Evolutionary conservation across 1,140 invertebrate species (phyloP).

Genomic region (Eufriesea mexicana): DNA sequence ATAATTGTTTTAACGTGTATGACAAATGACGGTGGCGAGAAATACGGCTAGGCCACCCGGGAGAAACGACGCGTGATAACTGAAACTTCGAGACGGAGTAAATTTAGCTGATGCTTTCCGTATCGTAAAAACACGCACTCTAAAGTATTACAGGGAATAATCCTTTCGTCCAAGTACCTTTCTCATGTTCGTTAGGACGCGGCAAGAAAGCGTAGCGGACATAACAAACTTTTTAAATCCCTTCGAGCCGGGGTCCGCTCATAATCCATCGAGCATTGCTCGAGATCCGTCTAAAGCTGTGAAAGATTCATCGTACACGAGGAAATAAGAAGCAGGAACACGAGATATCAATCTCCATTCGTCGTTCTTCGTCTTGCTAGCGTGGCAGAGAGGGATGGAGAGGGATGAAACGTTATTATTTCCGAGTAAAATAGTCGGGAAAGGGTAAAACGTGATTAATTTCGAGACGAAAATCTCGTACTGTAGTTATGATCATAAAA

Average conservation of each 20-base stretch:
- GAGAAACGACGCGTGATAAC: too few relatives aligned
- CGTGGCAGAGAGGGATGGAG: background rate
- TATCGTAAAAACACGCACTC: too few relatives aligned
- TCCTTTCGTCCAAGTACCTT: background rate
- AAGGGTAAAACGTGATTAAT: too few relatives aligned
- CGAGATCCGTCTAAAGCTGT: background rate
- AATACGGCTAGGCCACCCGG: too few relatives aligned
- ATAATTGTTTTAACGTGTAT: too few relatives aligned
- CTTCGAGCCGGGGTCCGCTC: background rate
- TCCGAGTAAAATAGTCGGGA: background rate
- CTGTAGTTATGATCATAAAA: too few relatives aligned
- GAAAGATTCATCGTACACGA: background rate
- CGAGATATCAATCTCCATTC: conserved; percentile 7
- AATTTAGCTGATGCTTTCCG: too few relatives aligned
- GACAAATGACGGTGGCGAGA: too few relatives aligned
- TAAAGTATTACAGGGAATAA: background rate
- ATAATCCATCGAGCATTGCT: conserved; percentile 16
- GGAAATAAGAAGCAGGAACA: background rate
- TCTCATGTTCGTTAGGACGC: background rate
- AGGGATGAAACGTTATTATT: background rate
- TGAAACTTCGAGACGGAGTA: too few relatives aligned
- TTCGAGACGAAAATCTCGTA: too few relatives aligned
- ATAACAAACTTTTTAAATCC: background rate
- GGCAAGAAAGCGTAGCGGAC: background rate
- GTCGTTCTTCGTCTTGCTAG: background rate